phyloP scores from a whole-genome alignment of 2,113 vertebrate genomes.

The Poicephalus meyeri region DNA sequence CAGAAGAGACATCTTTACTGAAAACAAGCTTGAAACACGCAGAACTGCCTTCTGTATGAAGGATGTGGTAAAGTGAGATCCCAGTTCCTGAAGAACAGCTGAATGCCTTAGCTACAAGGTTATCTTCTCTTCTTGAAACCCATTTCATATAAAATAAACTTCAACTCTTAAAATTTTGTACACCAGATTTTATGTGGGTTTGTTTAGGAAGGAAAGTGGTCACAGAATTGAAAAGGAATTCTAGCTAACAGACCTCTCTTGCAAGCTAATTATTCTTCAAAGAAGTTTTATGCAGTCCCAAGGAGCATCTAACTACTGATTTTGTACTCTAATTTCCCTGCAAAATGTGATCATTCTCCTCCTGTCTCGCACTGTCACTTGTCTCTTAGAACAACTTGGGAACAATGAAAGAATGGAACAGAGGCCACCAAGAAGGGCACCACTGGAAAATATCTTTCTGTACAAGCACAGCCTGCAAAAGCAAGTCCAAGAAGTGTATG shows the following conservation, averaged over 20 bases:
- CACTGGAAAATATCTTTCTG: neutral
- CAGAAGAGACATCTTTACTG: neutral
- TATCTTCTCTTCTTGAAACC: neutral
- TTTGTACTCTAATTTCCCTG: conserved; percentile 30
- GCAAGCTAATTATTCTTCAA: conserved; percentile 55
- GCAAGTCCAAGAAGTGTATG: neutral
- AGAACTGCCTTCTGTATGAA: neutral
- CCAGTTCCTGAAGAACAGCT: neutral
- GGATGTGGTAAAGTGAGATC: neutral
- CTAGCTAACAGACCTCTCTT: neutral
- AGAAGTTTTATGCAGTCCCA: conserved; percentile 35
- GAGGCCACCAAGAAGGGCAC: conserved; percentile 18
- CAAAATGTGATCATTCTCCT: conserved; percentile 17
- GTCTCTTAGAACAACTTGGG: conserved; percentile 4
- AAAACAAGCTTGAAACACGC: neutral
- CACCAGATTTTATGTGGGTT: neutral
- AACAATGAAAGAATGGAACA: conserved; percentile 17
- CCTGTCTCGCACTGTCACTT: neutral
- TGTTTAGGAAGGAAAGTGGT: neutral
- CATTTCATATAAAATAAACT: neutral
- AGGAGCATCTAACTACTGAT: conserved; percentile 31
- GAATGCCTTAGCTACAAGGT: neutral
- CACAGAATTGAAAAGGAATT: conserved; percentile 18
- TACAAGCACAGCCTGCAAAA: neutral
- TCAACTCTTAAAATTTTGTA: neutral